Percentiles rank a stretch among this genome's conserved stretches.
These are phyloP conservation scores for Hydra vulgaris DNA, from an alignment of 30 jellyfish, hydroid and myxozoan genomes.

Conservation along the genomic window DNA sequence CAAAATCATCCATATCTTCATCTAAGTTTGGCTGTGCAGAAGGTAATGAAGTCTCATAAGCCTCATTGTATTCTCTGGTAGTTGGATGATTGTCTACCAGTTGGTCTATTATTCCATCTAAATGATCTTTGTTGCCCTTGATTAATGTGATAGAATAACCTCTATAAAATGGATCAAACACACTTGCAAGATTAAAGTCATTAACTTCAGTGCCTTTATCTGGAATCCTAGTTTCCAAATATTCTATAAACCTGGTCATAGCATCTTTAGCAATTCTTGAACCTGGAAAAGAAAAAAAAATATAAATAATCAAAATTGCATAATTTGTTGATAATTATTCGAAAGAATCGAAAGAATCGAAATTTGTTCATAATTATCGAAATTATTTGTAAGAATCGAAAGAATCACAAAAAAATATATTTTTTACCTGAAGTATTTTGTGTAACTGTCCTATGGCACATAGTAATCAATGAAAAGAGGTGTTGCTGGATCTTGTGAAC, in stretches of 20 bases:
- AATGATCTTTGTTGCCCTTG: background rate
- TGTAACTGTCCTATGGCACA: no score
- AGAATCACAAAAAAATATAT: no score
- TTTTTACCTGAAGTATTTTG: no score
- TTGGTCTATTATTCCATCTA: background rate
- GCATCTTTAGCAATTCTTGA: background rate
- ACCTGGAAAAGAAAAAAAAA: background rate
- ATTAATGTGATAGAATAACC: background rate
- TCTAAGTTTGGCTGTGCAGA: background rate
- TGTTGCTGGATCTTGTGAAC: no score
- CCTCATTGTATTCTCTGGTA: background rate
- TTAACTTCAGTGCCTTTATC: background rate
- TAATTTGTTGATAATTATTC: background rate
- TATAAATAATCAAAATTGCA: background rate
- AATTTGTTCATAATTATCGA: no score
- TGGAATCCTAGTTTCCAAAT: background rate
- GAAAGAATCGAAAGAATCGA: background rate
- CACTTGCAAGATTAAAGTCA: background rate
- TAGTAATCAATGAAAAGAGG: no score
- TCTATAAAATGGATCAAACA: background rate
- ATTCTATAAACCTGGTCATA: background rate
- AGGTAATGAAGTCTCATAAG: background rate
- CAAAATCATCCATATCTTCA: background rate
- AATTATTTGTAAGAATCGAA: no score
- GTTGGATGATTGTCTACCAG: background rate